These are phyloP conservation scores for Sussaba pulchella DNA, from an alignment of 2,888 invertebrate species.

Conservation along the genomic window DNA sequence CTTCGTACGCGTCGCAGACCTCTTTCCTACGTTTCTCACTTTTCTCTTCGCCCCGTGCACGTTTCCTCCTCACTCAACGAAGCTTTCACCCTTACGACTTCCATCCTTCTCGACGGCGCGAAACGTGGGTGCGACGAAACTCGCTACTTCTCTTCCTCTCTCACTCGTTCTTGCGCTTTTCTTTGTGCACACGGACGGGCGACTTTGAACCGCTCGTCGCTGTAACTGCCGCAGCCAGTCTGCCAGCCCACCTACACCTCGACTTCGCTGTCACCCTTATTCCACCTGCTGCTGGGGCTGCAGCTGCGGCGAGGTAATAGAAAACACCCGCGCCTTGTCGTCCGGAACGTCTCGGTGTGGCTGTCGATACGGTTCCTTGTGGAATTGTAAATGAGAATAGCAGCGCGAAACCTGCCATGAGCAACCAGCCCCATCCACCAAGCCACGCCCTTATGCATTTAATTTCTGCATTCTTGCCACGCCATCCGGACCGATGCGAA, in stretches of 20 bases:
- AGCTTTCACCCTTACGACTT: constrained; percentile 45
- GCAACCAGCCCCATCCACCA: constrained; percentile 27
- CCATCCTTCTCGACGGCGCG: constrained; percentile 50
- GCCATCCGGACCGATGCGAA: constrained; percentile 37
- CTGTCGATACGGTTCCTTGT: constrained; percentile 72
- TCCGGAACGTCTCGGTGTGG: constrained; percentile 42
- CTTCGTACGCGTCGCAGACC: constrained; percentile 20
- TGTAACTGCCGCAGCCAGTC: constrained; percentile 10
- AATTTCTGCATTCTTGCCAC: constrained; percentile 64
- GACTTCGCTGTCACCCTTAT: constrained; percentile 44
- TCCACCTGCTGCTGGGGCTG: constrained; percentile 37
- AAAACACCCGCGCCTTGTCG: constrained; percentile 67
- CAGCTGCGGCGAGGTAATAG: constrained; percentile 67
- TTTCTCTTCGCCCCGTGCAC: background rate
- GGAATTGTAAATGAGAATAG: constrained; percentile 73
- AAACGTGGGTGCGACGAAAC: constrained; percentile 38
- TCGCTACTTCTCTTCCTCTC: constrained; percentile 32
- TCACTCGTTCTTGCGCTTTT: constrained; percentile 11
- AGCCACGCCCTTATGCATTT: constrained; percentile 68
- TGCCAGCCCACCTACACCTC: constrained; percentile 20
- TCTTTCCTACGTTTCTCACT: background rate
- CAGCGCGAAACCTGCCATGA: constrained; percentile 27
- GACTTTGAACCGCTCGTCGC: constrained; percentile 29
- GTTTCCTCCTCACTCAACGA: constrained; percentile 38
- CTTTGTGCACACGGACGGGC: constrained; percentile 9